phyloP scores from a whole-genome alignment of 2,888 invertebrate genomes.

The Rotaria macrura region DNA sequence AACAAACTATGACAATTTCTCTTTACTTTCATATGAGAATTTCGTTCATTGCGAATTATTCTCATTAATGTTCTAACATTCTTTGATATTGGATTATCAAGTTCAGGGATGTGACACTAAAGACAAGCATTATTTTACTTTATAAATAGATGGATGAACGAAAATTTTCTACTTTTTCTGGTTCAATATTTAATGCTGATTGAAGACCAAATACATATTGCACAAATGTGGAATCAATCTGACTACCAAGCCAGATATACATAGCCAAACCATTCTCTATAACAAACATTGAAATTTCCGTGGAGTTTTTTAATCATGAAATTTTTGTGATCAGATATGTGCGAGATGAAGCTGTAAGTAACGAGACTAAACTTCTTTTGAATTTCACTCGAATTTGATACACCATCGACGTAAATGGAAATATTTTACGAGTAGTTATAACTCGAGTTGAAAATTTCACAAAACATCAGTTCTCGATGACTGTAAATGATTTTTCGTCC shows the following conservation, averaged over 20 bases:
- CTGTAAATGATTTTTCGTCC: too few species aligned
- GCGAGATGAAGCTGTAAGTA: too few species aligned
- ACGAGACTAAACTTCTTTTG: too few species aligned
- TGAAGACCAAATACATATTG: conserved; percentile 78
- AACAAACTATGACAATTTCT: not conserved
- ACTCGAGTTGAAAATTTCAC: too few species aligned
- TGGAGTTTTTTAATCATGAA: too few species aligned
- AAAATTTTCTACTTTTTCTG: conserved; percentile 55
- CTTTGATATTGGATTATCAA: conserved; percentile 67
- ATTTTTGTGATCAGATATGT: too few species aligned
- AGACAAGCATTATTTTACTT: conserved; percentile 35
- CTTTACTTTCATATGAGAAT: conserved; percentile 71
- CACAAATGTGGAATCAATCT: conserved; percentile 67
- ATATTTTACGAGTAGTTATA: too few species aligned
- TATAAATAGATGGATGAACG: not conserved
- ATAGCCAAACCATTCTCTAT: conserved; percentile 87
- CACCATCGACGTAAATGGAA: too few species aligned
- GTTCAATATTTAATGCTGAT: conserved; percentile 69
- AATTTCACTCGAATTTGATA: too few species aligned
- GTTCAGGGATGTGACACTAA: conserved; percentile 62
- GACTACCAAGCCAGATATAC: conserved; percentile 84
- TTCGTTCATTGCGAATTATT: conserved; percentile 62
- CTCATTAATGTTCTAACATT: conserved; percentile 65
- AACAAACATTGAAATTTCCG: too few species aligned
- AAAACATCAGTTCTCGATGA: too few species aligned